Conservation (phyloP, 2,888 invertebrate species). For the Parapristionchus giblindavisi region DNA sequence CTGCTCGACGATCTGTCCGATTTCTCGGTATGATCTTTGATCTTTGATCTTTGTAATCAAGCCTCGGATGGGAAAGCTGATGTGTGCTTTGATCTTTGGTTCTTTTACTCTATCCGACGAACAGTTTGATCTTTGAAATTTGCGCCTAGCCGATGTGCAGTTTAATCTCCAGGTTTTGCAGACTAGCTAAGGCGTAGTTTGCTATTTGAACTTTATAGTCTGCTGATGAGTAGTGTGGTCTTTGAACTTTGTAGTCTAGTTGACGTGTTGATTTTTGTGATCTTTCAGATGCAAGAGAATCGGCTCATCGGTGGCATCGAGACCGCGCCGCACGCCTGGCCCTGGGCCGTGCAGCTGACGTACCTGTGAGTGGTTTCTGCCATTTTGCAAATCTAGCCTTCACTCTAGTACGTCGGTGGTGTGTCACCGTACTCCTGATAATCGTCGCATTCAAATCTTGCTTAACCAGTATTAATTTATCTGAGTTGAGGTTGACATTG, state of each 20-base stretch:
- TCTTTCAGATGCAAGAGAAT: constrained; percentile 44
- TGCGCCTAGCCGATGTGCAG: background rate
- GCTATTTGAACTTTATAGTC: too few species aligned
- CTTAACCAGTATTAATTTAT: too few species aligned
- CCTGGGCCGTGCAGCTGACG: constrained; percentile 61
- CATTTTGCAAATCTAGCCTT: constrained; percentile 6
- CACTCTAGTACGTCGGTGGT: too few species aligned
- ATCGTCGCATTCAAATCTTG: too few species aligned
- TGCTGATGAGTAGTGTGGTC: too few species aligned
- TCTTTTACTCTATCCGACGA: background rate
- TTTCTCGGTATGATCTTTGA: constrained; percentile 16
- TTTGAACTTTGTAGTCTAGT: background rate
- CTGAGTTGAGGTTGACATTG: too few species aligned
- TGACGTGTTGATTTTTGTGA: background rate
- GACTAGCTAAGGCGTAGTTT: too few species aligned
- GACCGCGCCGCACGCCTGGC: constrained; percentile 60
- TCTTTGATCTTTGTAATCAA: constrained; percentile 21
- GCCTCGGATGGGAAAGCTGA: too few species aligned
- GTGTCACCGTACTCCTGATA: too few species aligned
- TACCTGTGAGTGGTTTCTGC: constrained; percentile 29
- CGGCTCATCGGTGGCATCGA: constrained; percentile 61
- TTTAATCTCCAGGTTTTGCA: background rate
- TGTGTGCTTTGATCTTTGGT: background rate
- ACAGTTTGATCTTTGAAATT: background rate
- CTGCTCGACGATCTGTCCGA: constrained; percentile 23